These are phyloP conservation scores for Fistularia tabacaria DNA, from an alignment of 2,797 vertebrate species.

Conservation along the genomic window DNA sequence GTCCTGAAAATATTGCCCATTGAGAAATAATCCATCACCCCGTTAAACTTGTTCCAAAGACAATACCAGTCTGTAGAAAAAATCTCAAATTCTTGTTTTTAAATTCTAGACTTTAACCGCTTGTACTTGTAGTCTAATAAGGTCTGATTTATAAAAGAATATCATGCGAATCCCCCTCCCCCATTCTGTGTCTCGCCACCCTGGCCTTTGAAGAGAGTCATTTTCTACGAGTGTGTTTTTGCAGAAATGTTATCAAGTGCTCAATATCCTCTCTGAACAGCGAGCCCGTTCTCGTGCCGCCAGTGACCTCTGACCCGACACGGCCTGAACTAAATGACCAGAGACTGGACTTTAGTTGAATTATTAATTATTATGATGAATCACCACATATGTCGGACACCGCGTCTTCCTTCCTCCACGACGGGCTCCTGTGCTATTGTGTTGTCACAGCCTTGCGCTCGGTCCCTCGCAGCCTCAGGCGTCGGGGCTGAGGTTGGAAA, in stretches of 20 bases:
- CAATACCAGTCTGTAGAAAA: too few species aligned
- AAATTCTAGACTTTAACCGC: too few species aligned
- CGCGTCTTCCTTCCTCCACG: neutral
- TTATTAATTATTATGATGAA: constrained; percentile 10
- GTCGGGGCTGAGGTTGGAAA: constrained; percentile 26
- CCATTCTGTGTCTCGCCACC: too few species aligned
- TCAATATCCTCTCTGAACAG: neutral
- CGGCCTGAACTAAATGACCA: neutral
- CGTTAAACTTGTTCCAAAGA: too few species aligned
- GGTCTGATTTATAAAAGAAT: too few species aligned
- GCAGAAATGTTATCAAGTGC: neutral
- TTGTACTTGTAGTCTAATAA: too few species aligned
- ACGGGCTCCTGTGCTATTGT: constrained; percentile 28
- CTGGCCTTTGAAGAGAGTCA: too few species aligned
- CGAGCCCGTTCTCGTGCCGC: constrained; percentile 2
- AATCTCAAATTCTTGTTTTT: too few species aligned
- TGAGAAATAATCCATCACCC: too few species aligned
- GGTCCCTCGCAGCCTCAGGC: constrained; percentile 21
- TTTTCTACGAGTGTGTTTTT: neutral
- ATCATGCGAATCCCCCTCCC: too few species aligned
- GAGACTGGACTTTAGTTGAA: constrained; percentile 5
- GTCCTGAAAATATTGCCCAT: too few species aligned
- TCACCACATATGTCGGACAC: constrained; percentile 11
- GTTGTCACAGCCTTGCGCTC: constrained; percentile 17
- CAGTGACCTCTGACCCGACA: constrained; percentile 4